Percentiles rank a stretch among this genome's conserved stretches.
These are phyloP conservation scores for Aspidiotus rigidus DNA, from an alignment of 2,888 invertebrate genomes.

Conservation along the genomic window DNA sequence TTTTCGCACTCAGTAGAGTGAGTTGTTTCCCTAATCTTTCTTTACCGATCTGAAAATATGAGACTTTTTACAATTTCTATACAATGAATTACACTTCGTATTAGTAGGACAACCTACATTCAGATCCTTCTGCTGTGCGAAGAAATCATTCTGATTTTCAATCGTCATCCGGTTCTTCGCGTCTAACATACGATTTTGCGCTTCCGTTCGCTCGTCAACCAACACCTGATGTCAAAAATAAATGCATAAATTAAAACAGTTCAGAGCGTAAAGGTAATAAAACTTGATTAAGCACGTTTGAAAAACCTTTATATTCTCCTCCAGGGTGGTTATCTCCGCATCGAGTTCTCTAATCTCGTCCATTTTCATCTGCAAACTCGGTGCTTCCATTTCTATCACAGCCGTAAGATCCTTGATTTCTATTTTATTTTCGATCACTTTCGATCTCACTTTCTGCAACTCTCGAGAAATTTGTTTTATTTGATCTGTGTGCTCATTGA, in stretches of 20 bases:
- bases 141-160: not conserved
- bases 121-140: not conserved
- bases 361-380: conserved; percentile 13
- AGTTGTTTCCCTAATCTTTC: not conserved
- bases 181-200: not conserved
- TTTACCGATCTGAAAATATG: not conserved
- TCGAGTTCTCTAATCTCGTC: conserved; percentile 19
- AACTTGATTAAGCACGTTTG: not conserved
- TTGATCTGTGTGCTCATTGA: conserved; percentile 40
- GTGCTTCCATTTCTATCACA: conserved; percentile 9
- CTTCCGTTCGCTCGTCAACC: not conserved
- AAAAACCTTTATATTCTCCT: conserved; percentile 1
- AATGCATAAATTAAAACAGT: not conserved
- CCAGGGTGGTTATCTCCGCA: conserved; percentile 5
- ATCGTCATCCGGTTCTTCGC: conserved; percentile 8
- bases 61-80: not conserved
- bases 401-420: conserved; percentile 29
- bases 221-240: not conserved
- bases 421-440: conserved; percentile 34
- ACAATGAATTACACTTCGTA: not conserved
- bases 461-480: conserved; percentile 40
- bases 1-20: not conserved
- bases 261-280: not conserved
- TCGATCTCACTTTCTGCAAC: conserved; percentile 39
- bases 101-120: not conserved